Evolutionary conservation across 1,140 invertebrate species (phyloP), one percentile per base, ranked within the genome.

Genomic region (Stenopsyche tienmushanensis): DNA sequence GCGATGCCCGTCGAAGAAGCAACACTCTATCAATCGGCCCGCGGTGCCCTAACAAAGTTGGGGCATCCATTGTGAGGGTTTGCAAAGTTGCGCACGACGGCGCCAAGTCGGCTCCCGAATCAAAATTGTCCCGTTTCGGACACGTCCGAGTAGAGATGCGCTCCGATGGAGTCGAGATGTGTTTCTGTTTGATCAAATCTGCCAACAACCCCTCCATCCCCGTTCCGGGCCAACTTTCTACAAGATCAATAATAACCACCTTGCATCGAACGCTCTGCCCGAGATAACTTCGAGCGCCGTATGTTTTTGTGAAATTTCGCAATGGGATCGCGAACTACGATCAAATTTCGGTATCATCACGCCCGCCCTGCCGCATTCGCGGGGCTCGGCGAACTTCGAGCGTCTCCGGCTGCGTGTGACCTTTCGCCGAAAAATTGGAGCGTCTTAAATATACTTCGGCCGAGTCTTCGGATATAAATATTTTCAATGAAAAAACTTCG

Each of bases 241-340:
- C 8, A 17, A 57, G 21, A 58, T 63, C 59, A 67, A 63, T 60
- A 67, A 67, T 67, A 67, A 67, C 66, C 66, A 67, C 66, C 66
- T 67, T 67, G 66, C 66, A 67, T 67, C 66, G 59, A 67, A 67
- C 24, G 50, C 50, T 53, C 23, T 13, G 50, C 50, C 42, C 49
- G 58, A 25, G 7, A 41, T 45, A 62, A 62, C 49, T 62, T 62
- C 55, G 41, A 41, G 65, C 65, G 58, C 57, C 50, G 57, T 5
- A 60, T n/a, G 44, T 15, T 47, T n/a, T 47, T 18, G 44, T 18
- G 44, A 47, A 47, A 47, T 13, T 34, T 34, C 29, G 5, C 5
- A 34, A 34, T 13, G 13, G 13, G 13, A 34, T 34, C 29, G 29
- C 29, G 13, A 34, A 34, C n/a, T n/a, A n/a, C n/a, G n/a, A n/a